phyloP scores from a whole-genome alignment of 2,888 invertebrate species.

The Athalia rosae region DNA sequence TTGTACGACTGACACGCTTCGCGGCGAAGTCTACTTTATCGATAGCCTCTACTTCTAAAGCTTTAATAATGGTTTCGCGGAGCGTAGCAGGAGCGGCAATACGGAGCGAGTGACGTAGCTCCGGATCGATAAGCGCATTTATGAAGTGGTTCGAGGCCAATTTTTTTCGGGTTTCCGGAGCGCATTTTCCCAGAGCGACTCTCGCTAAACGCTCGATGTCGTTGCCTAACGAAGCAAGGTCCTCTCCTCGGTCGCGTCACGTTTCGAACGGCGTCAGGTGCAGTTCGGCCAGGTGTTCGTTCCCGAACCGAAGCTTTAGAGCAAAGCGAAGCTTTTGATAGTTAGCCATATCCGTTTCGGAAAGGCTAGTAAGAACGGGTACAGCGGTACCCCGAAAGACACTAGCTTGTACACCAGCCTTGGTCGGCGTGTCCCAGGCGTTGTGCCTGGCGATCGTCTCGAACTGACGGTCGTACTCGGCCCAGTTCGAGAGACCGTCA shows the following conservation, averaged over 20 bases:
- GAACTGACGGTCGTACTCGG: neutral
- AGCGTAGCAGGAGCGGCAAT: neutral
- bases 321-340: neutral
- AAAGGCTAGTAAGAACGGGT: neutral
- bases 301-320: neutral
- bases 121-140: neutral
- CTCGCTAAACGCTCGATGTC: neutral
- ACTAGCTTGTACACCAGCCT: neutral
- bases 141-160: neutral
- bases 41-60: neutral
- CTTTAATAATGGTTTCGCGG: neutral
- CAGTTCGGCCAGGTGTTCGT: constrained; percentile 3
- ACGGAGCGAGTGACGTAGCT: neutral
- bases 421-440: neutral
- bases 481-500: constrained; percentile 1
- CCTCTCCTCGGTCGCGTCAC: neutral
- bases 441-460: neutral
- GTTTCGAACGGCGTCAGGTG: neutral
- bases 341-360: neutral
- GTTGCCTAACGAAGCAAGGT: neutral
- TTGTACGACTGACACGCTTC: neutral
- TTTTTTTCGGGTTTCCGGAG: neutral
- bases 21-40: neutral
- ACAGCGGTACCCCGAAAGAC: neutral
- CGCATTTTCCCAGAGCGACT: neutral